A percentile compares a stretch with the other conserved stretches of the same genome.
These are phyloP conservation scores for Sepiola atlantica DNA, from an alignment of 2,888 invertebrate genomes.

Conservation along the genomic window DNA sequence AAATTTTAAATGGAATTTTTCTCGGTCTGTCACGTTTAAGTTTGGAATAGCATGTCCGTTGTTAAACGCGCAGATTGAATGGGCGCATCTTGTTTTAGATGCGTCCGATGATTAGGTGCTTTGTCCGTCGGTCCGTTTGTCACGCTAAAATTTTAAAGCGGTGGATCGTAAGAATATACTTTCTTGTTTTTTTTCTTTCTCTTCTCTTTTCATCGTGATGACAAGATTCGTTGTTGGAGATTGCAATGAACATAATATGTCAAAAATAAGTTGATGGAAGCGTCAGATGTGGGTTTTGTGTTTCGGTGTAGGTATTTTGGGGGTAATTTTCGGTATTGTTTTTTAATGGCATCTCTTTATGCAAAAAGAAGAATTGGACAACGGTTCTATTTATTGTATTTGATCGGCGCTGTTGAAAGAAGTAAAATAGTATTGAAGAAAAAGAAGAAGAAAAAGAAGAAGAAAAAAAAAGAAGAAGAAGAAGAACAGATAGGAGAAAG, in stretches of 20 bases:
- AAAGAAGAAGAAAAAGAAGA: neutral
- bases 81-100: neutral
- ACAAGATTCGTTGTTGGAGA: neutral
- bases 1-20: no score
- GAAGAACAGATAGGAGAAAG: neutral
- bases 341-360: no score
- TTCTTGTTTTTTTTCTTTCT: neutral
- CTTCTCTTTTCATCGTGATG: neutral
- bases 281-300: no score
- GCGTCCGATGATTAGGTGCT: neutral
- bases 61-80: no score
- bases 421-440: neutral
- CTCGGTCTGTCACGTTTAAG: no score
- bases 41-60: no score
- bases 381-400: no score
- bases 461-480: neutral
- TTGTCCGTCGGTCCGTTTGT: neutral
- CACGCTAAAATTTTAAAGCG: neutral
- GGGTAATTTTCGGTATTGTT: no score
- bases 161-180: neutral
- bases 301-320: no score
- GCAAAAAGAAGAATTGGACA: no score
- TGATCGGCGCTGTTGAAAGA: neutral
- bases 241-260: neutral
- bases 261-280: neutral